These are phyloP conservation scores for Accipiter virgatus DNA, from an alignment of 2,113 vertebrate species.

Conservation along the genomic window DNA sequence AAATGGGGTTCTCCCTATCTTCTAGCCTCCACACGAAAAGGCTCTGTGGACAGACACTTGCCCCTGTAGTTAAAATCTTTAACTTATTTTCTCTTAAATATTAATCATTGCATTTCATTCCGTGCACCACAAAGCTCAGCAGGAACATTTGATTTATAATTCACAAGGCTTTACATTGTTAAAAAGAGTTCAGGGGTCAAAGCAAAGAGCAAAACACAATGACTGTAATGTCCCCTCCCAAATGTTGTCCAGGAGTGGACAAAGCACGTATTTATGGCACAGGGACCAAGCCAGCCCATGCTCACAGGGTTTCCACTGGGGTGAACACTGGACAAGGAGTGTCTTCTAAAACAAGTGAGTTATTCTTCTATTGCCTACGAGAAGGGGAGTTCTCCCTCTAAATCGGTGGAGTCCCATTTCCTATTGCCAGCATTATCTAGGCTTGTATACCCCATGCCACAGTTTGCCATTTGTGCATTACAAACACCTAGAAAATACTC, in stretches of 20 bases:
- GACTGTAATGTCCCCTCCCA: background rate
- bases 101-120: constrained; percentile 65
- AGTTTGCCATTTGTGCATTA: background rate
- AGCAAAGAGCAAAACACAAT: background rate
- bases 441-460: background rate
- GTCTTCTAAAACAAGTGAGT: background rate
- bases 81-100: constrained; percentile 68
- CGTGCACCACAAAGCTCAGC: constrained; percentile 38
- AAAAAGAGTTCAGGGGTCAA: background rate
- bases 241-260: background rate
- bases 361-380: background rate
- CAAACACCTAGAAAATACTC: background rate
- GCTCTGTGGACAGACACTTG: background rate
- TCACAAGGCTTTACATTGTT: constrained; percentile 33
- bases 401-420: background rate
- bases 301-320: background rate
- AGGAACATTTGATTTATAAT: constrained; percentile 25
- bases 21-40: background rate
- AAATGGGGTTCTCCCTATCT: background rate
- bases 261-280: background rate
- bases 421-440: background rate
- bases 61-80: constrained; percentile 39
- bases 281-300: background rate
- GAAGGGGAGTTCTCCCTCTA: background rate
- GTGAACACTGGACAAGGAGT: background rate